Evolutionary conservation across 2,113 vertebrate species (phyloP).

Genomic region (Stictonetta naevosa): DNA sequence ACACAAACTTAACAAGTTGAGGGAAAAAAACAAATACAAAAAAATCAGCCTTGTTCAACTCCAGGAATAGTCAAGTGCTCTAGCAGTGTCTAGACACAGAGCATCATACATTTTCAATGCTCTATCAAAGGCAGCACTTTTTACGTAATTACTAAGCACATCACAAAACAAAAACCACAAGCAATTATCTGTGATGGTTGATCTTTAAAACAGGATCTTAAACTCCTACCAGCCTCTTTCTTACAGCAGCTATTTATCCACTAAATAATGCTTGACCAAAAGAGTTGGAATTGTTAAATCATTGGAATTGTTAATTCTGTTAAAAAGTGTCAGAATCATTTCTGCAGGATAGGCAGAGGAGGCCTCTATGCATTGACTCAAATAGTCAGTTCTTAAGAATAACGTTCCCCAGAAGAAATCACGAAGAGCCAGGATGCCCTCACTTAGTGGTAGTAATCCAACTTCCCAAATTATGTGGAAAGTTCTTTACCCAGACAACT

Average conservation of each 20-base stretch:
- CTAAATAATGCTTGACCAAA: background rate
- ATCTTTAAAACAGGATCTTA: background rate
- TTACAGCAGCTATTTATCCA: background rate
- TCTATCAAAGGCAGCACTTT: background rate
- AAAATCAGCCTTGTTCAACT: background rate
- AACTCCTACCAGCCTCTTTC: background rate
- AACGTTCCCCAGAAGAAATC: background rate
- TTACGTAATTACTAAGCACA: background rate
- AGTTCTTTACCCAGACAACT: background rate
- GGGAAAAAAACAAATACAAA: background rate
- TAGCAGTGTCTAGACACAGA: background rate
- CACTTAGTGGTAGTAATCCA: background rate
- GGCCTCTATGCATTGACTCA: fast-evolving
- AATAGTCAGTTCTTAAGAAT: background rate
- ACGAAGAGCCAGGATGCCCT: background rate
- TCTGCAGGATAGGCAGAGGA: background rate
- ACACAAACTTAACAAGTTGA: background rate
- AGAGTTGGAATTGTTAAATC: background rate
- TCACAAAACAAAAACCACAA: background rate
- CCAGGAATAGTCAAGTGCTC: background rate
- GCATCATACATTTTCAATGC: fast-evolving
- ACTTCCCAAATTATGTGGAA: fast-evolving
- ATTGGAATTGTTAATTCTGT: background rate
- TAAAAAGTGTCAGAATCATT: background rate
- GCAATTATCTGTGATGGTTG: background rate